These are phyloP conservation scores for Euspilapteryx auroguttella DNA, from an alignment of 2,888 invertebrate species.

Conservation along the genomic window DNA sequence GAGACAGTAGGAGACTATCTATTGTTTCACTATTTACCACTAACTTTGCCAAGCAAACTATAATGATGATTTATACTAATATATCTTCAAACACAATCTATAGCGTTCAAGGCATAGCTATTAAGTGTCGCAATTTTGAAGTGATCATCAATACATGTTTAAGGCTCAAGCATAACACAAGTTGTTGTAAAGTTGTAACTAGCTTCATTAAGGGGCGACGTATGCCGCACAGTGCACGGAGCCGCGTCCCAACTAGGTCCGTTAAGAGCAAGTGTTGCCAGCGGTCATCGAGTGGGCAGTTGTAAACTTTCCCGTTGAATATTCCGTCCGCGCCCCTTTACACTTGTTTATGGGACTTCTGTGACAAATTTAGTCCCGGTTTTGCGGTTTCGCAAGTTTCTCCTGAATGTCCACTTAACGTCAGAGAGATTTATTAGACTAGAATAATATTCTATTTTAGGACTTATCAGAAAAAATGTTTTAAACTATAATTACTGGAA, in stretches of 20 bases:
- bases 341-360: constrained; percentile 38
- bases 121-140: constrained; percentile 37
- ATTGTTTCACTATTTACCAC: too few relatives aligned
- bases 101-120: too few relatives aligned
- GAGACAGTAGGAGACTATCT: too few relatives aligned
- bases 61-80: too few relatives aligned
- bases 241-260: constrained; percentile 36
- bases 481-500: too few relatives aligned
- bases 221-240: constrained; percentile 37
- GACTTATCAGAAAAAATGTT: too few relatives aligned
- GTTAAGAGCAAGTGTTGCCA: constrained; percentile 50
- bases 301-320: constrained; percentile 53
- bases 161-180: too few relatives aligned
- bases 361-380: constrained; percentile 26
- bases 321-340: constrained; percentile 29
- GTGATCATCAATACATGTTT: constrained; percentile 49
- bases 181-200: too few relatives aligned
- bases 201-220: constrained; percentile 54
- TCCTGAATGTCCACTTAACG: constrained; percentile 30
- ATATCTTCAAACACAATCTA: too few relatives aligned
- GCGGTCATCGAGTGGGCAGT: constrained; percentile 22
- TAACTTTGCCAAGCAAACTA: too few relatives aligned
- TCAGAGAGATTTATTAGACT: constrained; percentile 31
- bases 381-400: constrained; percentile 41
- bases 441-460: too few relatives aligned